Conservation (phyloP, 35 echinoderm and acorn worm genomes). For the Patiria miniata region DNA sequence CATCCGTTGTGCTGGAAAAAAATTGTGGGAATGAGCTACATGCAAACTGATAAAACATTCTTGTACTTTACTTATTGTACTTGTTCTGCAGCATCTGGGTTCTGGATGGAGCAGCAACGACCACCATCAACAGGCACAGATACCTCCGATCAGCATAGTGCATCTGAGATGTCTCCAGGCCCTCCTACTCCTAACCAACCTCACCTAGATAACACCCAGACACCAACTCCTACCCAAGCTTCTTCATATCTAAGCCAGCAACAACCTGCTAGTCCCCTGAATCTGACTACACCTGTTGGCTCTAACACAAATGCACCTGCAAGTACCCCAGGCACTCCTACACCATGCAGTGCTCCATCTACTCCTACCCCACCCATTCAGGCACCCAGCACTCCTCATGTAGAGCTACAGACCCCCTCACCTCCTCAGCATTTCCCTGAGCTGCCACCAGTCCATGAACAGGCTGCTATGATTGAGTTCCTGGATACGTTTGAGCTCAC, state of each 20-base stretch:
- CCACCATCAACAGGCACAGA: background rate
- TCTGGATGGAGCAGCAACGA: slow-evolving; percentile 26
- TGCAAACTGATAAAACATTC: too few species aligned
- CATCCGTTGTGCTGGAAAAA: too few species aligned
- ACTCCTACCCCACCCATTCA: slow-evolving; percentile 42
- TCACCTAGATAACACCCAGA: background rate
- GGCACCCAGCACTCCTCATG: slow-evolving; percentile 6
- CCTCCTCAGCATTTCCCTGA: slow-evolving; percentile 70
- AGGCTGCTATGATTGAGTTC: slow-evolving; percentile 92
- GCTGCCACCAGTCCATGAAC: slow-evolving; percentile 89
- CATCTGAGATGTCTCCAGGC: slow-evolving; percentile 7
- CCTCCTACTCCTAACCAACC: background rate
- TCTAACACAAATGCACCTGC: slow-evolving; percentile 16
- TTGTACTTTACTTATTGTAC: too few species aligned
- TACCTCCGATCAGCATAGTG: background rate
- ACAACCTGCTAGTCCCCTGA: background rate
- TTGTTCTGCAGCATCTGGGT: background rate
- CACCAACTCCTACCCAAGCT: background rate
- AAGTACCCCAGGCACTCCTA: slow-evolving; percentile 36
- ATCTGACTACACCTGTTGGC: background rate
- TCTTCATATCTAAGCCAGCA: background rate
- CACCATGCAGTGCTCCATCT: slow-evolving; percentile 31
- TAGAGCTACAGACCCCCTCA: slow-evolving; percentile 45
- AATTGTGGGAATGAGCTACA: too few species aligned
- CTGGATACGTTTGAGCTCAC: slow-evolving; percentile 93